phyloP scores from a whole-genome alignment of 2,113 vertebrate species.

The Limanda limanda region DNA sequence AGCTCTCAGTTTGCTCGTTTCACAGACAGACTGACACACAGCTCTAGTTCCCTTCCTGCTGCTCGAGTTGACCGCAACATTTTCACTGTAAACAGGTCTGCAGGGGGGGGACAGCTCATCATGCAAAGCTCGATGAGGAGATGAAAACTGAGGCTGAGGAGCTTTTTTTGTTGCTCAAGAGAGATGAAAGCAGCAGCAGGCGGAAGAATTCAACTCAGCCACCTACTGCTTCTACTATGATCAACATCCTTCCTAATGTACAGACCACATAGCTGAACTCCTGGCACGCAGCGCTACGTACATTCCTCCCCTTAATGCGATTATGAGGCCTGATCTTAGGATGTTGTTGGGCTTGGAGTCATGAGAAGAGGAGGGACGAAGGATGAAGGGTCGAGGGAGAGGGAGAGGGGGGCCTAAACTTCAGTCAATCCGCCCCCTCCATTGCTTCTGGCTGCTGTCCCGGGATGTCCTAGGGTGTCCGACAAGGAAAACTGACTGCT shows the following conservation, averaged over 20 bases:
- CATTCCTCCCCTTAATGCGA: constrained; percentile 74
- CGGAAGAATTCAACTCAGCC: constrained; percentile 1
- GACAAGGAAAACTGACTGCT: constrained; percentile 33
- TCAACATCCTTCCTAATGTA: constrained; percentile 33
- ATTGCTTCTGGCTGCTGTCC: constrained; percentile 41
- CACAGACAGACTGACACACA: constrained; percentile 32
- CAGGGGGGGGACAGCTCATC: not conserved
- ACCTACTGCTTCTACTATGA: constrained; percentile 22
- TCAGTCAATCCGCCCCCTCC: not conserved
- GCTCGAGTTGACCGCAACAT: constrained; percentile 1
- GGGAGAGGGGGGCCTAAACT: not conserved
- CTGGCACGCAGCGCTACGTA: constrained; percentile 38
- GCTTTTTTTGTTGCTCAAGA: not conserved
- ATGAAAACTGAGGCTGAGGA: not conserved
- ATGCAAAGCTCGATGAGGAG: not conserved
- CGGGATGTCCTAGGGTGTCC: constrained; percentile 30
- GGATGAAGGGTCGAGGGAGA: constrained; percentile 8
- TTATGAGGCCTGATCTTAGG: constrained; percentile 67
- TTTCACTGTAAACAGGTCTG: constrained; percentile 2
- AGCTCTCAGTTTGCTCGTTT: not conserved
- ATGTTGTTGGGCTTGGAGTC: constrained; percentile 49
- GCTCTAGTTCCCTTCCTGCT: constrained; percentile 43
- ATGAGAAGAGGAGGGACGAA: constrained; percentile 33
- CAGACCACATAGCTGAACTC: constrained; percentile 37
- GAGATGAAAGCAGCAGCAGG: not conserved